Percentiles rank a stretch among this genome's conserved stretches.
phyloP scores from a whole-genome alignment of 2,888 invertebrate genomes.

The Geophilus truncorum region DNA sequence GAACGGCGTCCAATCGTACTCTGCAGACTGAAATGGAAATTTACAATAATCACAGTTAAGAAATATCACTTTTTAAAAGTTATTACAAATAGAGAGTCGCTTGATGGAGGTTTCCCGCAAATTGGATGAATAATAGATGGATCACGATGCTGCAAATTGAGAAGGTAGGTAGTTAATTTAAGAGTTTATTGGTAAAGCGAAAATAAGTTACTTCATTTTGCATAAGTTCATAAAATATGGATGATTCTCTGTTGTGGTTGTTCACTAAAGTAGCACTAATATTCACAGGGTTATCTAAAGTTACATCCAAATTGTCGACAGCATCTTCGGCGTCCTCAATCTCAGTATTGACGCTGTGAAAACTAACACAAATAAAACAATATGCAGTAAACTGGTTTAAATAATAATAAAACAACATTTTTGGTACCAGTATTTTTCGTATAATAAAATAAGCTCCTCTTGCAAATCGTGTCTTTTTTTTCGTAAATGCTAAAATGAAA shows the following conservation, averaged over 20 bases:
- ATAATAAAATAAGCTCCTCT: not conserved
- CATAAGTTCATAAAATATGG: not conserved
- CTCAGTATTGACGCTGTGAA: not conserved
- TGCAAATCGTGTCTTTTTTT: not conserved
- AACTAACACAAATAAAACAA: too few relatives aligned
- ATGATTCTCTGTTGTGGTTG: not conserved
- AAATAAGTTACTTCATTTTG: not conserved
- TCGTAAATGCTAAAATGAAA: slow-evolving; percentile 1
- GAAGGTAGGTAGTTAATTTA: not conserved
- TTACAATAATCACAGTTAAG: not conserved
- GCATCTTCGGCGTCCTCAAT: not conserved
- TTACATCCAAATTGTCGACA: not conserved
- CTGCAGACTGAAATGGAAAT: not conserved
- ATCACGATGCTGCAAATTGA: not conserved
- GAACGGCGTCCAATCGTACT: not conserved
- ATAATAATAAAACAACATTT: not conserved
- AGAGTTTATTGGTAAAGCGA: not conserved
- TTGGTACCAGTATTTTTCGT: not conserved
- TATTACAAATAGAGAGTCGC: not conserved
- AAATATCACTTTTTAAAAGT: not conserved
- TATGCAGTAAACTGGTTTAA: too few relatives aligned
- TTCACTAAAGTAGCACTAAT: not conserved
- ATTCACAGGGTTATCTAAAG: not conserved
- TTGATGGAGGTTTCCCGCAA: not conserved
- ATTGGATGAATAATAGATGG: not conserved